Evolutionary conservation across 2,888 invertebrate genomes (phyloP).

Genomic region (Cataglyphis albicans): DNA sequence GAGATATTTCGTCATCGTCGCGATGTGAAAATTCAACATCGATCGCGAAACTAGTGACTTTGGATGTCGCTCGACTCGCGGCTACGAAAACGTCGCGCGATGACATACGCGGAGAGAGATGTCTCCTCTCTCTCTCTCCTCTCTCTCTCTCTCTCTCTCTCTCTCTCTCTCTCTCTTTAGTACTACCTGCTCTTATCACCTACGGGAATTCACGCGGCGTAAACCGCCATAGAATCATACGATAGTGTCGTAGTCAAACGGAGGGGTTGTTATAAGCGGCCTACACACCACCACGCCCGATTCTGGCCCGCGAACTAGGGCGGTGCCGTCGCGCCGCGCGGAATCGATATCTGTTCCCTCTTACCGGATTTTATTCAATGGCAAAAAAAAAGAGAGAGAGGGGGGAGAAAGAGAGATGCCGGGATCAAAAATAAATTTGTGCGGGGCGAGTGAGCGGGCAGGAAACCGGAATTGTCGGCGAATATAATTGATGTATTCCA

Average conservation of each 20-base stretch:
- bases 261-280: slow-evolving; percentile 75
- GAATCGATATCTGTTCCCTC: slow-evolving; percentile 80
- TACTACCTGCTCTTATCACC: slow-evolving; percentile 21
- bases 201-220: slow-evolving; percentile 71
- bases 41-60: slow-evolving; percentile 33
- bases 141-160: slow-evolving; percentile 25
- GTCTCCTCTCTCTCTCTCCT: not conserved
- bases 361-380: slow-evolving; percentile 78
- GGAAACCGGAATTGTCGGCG: not conserved
- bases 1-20: slow-evolving; percentile 21
- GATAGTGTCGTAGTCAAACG: slow-evolving; percentile 67
- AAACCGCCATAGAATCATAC: slow-evolving; percentile 70
- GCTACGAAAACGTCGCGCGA: not conserved
- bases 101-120: not conserved
- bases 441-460: not conserved
- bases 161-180: not conserved
- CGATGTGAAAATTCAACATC: slow-evolving; percentile 28
- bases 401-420: not conserved
- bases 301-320: slow-evolving; percentile 76
- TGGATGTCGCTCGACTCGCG: not conserved
- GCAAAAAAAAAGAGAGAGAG: slow-evolving; percentile 26
- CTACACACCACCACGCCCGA: slow-evolving; percentile 72
- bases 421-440: slow-evolving; percentile 26
- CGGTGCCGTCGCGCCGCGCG: slow-evolving; percentile 76
- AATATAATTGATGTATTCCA: slow-evolving; percentile 35